Percentiles rank a stretch among this genome's conserved stretches.
Conservation (phyloP, 2,888 invertebrate species). For the Luperina nickerlii region DNA sequence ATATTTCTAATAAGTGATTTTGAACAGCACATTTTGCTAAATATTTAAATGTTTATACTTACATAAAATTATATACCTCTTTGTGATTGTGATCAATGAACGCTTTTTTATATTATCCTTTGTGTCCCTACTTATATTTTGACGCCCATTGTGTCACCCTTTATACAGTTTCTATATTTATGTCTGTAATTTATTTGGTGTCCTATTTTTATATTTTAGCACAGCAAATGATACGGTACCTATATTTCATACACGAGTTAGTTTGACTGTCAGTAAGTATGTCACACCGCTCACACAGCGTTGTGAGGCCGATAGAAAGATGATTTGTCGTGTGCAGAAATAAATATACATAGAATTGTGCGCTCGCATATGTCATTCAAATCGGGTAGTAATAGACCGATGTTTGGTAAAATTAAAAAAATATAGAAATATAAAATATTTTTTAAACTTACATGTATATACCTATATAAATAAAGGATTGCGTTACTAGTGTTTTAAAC, state of each 20-base stretch:
- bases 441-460: no score
- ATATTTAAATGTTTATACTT: no score
- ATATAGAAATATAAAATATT: no score
- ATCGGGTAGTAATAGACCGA: neutral
- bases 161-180: no score
- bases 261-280: neutral
- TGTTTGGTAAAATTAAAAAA: no score
- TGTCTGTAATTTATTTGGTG: no score
- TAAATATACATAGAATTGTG: conserved; percentile 13
- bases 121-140: neutral
- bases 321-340: neutral
- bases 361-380: neutral
- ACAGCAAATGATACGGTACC: neutral
- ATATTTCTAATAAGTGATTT: no score
- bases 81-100: neutral
- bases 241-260: neutral
- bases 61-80: neutral
- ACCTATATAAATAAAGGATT: no score
- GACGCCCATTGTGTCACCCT: no score
- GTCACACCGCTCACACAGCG: neutral
- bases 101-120: neutral
- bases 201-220: no score
- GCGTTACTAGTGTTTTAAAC: no score
- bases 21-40: no score
- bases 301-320: neutral